Conservation (phyloP, 2,113 vertebrate species). For the Puma concolor region DNA sequence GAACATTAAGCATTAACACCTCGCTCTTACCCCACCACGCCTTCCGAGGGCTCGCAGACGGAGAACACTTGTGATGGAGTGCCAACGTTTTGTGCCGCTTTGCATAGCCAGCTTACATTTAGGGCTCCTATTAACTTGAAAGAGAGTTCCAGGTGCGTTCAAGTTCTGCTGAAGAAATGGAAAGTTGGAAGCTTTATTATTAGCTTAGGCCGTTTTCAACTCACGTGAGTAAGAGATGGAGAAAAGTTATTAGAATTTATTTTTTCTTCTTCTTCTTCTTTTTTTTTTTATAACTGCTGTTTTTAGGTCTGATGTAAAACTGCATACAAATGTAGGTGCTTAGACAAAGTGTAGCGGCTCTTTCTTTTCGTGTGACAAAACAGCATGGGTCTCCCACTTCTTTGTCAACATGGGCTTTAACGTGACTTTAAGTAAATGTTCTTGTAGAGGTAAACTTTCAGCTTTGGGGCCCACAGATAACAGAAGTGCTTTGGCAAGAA, state of each 20-base stretch:
- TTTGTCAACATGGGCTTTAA: background rate
- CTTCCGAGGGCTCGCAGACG: background rate
- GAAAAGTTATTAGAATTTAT: slow-evolving; percentile 33
- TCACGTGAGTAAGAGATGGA: background rate
- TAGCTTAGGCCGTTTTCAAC: slow-evolving; percentile 61
- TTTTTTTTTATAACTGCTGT: background rate
- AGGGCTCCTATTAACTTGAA: slow-evolving; percentile 73
- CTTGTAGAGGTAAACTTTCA: background rate
- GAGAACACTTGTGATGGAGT: slow-evolving; percentile 42
- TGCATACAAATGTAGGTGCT: background rate
- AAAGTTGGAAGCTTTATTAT: slow-evolving; percentile 71
- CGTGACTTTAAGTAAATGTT: background rate
- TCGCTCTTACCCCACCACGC: background rate
- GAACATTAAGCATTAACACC: slow-evolving; percentile 55
- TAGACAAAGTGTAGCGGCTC: background rate
- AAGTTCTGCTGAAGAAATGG: slow-evolving; percentile 68
- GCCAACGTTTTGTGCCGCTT: slow-evolving; percentile 2
- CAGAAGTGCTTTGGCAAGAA: background rate
- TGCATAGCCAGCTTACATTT: slow-evolving; percentile 51
- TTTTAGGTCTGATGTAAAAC: background rate
- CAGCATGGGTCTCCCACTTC: background rate
- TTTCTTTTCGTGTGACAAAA: background rate
- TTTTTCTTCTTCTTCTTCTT: background rate
- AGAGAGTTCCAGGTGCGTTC: slow-evolving; percentile 73
- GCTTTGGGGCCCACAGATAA: background rate